Conservation (phyloP, 2,888 invertebrate genomes). For the Trissolcus brochymenae region DNA sequence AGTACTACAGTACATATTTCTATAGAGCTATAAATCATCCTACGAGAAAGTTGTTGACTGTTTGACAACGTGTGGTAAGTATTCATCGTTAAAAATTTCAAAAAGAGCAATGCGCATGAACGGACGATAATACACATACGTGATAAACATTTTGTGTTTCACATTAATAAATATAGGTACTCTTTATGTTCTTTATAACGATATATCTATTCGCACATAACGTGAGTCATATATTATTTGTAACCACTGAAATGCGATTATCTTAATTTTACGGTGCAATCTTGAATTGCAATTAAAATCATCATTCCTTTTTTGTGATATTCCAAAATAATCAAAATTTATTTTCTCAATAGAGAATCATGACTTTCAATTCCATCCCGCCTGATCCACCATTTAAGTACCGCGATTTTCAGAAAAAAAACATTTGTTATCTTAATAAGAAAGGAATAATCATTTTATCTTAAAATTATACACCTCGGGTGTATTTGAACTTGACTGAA, state of each 20-base stretch:
- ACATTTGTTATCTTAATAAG: too few relatives aligned
- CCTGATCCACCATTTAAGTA: too few relatives aligned
- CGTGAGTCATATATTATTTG: conserved; percentile 5
- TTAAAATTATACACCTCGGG: too few relatives aligned
- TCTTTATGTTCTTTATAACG: conserved; percentile 20
- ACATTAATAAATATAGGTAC: conserved; percentile 46
- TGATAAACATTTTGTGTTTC: conserved; percentile 34
- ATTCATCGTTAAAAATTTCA: conserved; percentile 20
- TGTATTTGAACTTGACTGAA: too few relatives aligned
- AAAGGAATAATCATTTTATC: too few relatives aligned
- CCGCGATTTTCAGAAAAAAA: too few relatives aligned
- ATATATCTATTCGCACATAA: conserved; percentile 22
- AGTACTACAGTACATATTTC: conserved; percentile 28
- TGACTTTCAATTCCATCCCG: too few relatives aligned
- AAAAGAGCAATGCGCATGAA: conserved; percentile 31
- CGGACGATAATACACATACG: conserved; percentile 37
- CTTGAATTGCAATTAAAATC: too few relatives aligned
- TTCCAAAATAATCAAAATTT: too few relatives aligned
- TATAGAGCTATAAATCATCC: conserved; percentile 12
- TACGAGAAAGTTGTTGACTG: conserved; percentile 1
- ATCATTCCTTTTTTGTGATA: too few relatives aligned
- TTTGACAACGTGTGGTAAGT: conserved; percentile 19
- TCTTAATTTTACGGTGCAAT: neutral
- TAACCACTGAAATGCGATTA: conserved; percentile 9
- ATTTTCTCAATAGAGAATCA: too few relatives aligned